Evolutionary conservation across 2,888 invertebrate species (phyloP).

Genomic region (Rotaria socialis): DNA sequence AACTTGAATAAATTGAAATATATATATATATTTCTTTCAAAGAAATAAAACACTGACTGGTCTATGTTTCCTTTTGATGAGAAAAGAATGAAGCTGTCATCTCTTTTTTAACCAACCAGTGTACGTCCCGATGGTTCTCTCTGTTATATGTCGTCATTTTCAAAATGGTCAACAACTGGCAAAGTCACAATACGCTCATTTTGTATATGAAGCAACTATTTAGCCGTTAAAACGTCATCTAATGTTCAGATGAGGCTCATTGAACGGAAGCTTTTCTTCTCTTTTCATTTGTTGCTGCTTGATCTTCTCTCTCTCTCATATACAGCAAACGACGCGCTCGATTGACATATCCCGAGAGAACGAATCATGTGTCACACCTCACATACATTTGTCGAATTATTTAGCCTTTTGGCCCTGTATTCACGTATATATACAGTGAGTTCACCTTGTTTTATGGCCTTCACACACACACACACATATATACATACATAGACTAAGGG

Average conservation of each 20-base stretch:
- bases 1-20: too few species aligned
- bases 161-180: conserved; percentile 24
- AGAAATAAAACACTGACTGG: too few species aligned
- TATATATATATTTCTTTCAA: too few species aligned
- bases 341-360: conserved; percentile 18
- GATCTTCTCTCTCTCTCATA: background rate
- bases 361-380: conserved; percentile 32
- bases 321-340: conserved; percentile 16
- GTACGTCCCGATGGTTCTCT: background rate
- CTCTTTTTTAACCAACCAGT: background rate
- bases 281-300: background rate
- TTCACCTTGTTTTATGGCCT: conserved; percentile 32
- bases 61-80: background rate
- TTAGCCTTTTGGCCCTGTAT: conserved; percentile 17
- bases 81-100: background rate
- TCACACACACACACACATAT: background rate
- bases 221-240: conserved; percentile 32
- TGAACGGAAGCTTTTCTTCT: conserved; percentile 7
- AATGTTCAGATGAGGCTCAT: conserved; percentile 26
- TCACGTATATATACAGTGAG: conserved; percentile 11
- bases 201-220: conserved; percentile 19
- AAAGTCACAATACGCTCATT: background rate
- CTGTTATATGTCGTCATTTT: background rate
- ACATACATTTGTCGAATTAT: conserved; percentile 11
- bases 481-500: background rate